These are phyloP conservation scores for Cheirogaleus major DNA, from an alignment of 2,797 vertebrate species.

Conservation along the genomic window DNA sequence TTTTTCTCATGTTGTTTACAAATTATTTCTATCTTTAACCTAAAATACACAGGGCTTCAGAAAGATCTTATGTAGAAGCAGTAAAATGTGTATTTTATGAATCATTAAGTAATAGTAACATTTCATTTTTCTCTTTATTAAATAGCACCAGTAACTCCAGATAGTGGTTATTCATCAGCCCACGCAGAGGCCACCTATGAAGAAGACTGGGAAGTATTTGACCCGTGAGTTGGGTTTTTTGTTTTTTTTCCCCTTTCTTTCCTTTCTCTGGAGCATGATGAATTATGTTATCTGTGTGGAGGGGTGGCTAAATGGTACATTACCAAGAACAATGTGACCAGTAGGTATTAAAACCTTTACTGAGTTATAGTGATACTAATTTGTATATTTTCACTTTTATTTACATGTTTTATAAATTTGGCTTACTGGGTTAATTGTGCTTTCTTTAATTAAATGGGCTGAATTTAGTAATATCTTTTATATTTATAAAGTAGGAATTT, in stretches of 20 bases:
- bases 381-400: conserved; percentile 31
- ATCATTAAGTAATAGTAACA: conserved; percentile 33
- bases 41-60: not conserved
- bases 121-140: conserved; percentile 75
- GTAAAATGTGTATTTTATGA: conserved; percentile 32
- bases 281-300: not conserved
- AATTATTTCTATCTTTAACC: conserved; percentile 48
- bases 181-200: conserved; percentile 97
- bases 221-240: conserved; percentile 92
- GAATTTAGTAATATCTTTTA: conserved; percentile 41
- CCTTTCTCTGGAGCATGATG: not conserved
- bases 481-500: conserved; percentile 30
- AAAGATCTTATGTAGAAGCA: conserved; percentile 4
- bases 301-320: not conserved
- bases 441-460: conserved; percentile 10
- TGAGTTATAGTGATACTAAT: not conserved
- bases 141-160: conserved; percentile 93
- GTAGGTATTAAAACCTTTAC: conserved; percentile 74
- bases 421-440: conserved; percentile 18
- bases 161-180: conserved; percentile 93
- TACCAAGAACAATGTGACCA: conserved; percentile 89
- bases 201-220: conserved; percentile 99
- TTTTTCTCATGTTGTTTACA: conserved; percentile 35
- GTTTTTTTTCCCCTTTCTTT: not conserved
- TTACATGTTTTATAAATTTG: conserved; percentile 45